Conservation (phyloP, 2,888 invertebrate species). For the Muschampia staudingeri region DNA sequence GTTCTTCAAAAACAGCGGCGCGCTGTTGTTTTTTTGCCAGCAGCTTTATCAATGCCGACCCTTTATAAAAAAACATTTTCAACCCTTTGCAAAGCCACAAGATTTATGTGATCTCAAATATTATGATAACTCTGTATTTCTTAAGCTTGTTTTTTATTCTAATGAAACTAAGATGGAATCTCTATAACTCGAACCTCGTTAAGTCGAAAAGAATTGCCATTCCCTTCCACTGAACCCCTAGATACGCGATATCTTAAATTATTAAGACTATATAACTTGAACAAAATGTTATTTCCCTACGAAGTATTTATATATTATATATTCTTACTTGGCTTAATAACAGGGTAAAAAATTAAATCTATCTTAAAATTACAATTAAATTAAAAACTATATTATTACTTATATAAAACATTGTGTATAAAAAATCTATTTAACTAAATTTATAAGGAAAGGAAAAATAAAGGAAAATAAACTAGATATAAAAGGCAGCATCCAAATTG, state of each 20-base stretch:
- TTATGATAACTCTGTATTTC: conserved; percentile 9
- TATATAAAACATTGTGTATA: conserved; percentile 14
- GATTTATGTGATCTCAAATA: conserved; percentile 14
- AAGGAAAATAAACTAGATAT: conserved; percentile 9
- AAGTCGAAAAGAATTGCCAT: conserved; percentile 22
- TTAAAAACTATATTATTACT: conserved; percentile 14
- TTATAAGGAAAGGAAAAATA: conserved; percentile 12
- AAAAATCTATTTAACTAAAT: conserved; percentile 8
- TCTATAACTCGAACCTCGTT: conserved; percentile 14
- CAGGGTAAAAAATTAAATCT: conserved; percentile 14
- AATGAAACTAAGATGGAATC: conserved; percentile 11
- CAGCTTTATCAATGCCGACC: conserved; percentile 14
- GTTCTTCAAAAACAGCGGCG: conserved; percentile 12
- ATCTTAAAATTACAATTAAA: conserved; percentile 14
- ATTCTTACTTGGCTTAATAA: conserved; percentile 14
- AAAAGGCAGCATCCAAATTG: conserved; percentile 14
- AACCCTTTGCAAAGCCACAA: conserved; percentile 14
- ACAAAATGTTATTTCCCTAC: conserved; percentile 18
- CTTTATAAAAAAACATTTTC: conserved; percentile 4
- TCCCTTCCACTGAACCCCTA: conserved; percentile 25
- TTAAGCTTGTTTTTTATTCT: conserved; percentile 14
- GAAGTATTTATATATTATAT: conserved; percentile 21
- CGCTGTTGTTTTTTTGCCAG: conserved; percentile 14
- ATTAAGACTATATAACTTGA: conserved; percentile 18
- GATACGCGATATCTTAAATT: conserved; percentile 20